These are phyloP conservation scores for Standfussiana lucernea DNA, from an alignment of 2,888 invertebrate species.

Conservation along the genomic window DNA sequence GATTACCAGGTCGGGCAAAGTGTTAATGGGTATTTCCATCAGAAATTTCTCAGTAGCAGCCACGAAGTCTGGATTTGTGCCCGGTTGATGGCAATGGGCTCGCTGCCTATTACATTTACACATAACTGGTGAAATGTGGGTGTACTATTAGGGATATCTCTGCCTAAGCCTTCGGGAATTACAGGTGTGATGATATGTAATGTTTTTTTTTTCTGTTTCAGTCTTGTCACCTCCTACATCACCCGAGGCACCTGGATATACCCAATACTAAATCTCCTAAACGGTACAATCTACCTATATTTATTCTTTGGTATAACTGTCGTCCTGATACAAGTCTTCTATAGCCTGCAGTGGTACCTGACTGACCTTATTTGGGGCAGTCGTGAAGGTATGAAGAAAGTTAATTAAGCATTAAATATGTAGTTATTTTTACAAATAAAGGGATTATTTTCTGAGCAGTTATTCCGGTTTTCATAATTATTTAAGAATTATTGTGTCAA, in stretches of 20 bases:
- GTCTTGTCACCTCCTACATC: constrained; percentile 68
- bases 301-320: constrained; percentile 19
- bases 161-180: too few species aligned
- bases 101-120: too few species aligned
- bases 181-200: background rate
- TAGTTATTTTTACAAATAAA: too few species aligned
- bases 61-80: too few species aligned
- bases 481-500: too few species aligned
- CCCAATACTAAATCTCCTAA: constrained; percentile 67
- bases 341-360: constrained; percentile 52
- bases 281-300: constrained; percentile 45
- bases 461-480: too few species aligned
- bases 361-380: constrained; percentile 14
- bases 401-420: background rate
- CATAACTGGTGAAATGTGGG: too few species aligned
- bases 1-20: background rate
- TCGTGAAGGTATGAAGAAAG: constrained; percentile 15
- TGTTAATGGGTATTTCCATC: background rate
- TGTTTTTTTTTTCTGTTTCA: constrained; percentile 65
- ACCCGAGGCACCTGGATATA: constrained; percentile 72
- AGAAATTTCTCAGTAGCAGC: too few species aligned
- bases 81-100: too few species aligned
- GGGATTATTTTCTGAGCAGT: too few species aligned
- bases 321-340: constrained; percentile 4
- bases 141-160: too few species aligned